Evolutionary conservation across 2,113 vertebrate genomes (phyloP), one percentile per base, ranked within the genome.

Genomic region (Cynocephalus volans): DNA sequence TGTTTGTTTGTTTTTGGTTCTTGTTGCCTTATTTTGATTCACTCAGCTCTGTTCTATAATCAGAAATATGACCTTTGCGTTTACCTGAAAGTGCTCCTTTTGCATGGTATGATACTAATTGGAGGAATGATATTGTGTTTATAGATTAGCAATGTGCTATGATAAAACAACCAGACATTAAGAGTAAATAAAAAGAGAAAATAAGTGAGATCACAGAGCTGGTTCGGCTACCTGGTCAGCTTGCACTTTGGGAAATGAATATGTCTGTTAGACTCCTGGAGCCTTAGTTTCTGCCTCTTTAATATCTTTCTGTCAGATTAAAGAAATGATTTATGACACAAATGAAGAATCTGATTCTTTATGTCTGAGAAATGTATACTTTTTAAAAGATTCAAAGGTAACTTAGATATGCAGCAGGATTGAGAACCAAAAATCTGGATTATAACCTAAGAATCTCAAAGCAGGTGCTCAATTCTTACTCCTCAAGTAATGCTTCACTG

Each of bases 11-110:
- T 33, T 50, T 67, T 56, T 14, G 50, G 10, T 79, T 90, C 24
- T 83, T 81, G 7, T 80, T 93, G 54, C 36, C 19, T 95, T 95
- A 62, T 86, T 97, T 96, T 92, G 54, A 83, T 93, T 85, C 87
- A 36, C 28, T 95, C 52, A 45, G 8, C 10, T 93, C 82, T 81
- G 69, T 95, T 90, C 92, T 96, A 1, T 96, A 79, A 86, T 97
- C 73, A 93, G 58, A 91, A 52, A 41, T 65, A 67, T 0, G 33
- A 96, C 31, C 73, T 96, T 95, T 75, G 19, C 45, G 65, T 93
- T 94, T 97, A 11, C 48, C 89, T 80, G 31, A 19, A 86, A 92
- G n/a, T 76, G 6, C 19, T 86, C 17, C n/a, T 87, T 91, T 95
- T 84, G 5, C 45, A 14, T 76, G 23, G 18, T 75, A 28, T 77